Conservation (phyloP, 2,113 vertebrate species). For the Jacana jacana region DNA sequence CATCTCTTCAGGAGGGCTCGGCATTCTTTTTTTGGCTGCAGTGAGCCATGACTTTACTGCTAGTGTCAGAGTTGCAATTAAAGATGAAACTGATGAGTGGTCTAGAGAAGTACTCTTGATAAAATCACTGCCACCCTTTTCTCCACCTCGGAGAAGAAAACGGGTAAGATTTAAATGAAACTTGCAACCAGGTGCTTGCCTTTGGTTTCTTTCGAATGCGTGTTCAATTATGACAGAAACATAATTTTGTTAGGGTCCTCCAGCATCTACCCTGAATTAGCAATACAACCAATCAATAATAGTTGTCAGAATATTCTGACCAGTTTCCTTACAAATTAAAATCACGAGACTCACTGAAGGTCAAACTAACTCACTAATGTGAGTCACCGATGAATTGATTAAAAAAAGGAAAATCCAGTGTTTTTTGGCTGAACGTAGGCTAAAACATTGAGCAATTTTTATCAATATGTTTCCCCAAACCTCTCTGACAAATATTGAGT, state of each 20-base stretch:
- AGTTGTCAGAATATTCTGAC: background rate
- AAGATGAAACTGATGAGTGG: background rate
- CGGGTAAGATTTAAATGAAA: background rate
- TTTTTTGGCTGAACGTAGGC: background rate
- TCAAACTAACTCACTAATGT: background rate
- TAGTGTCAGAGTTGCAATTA: background rate
- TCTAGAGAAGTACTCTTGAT: background rate
- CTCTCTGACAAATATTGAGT: background rate
- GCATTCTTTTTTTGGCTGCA: background rate
- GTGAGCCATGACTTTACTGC: background rate
- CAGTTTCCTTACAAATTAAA: background rate
- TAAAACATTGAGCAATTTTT: background rate
- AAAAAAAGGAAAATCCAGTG: background rate
- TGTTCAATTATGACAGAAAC: background rate
- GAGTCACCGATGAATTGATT: background rate
- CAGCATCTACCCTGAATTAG: background rate
- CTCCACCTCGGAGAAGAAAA: background rate
- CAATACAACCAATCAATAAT: background rate
- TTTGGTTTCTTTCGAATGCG: background rate
- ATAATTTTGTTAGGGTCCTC: background rate
- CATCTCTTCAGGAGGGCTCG: background rate
- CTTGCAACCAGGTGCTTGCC: background rate
- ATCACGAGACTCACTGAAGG: background rate
- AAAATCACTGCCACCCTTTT: background rate
- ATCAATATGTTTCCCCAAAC: background rate